These are phyloP conservation scores for Campoletis sonorensis DNA, from an alignment of 1,140 invertebrate species.

Conservation along the genomic window DNA sequence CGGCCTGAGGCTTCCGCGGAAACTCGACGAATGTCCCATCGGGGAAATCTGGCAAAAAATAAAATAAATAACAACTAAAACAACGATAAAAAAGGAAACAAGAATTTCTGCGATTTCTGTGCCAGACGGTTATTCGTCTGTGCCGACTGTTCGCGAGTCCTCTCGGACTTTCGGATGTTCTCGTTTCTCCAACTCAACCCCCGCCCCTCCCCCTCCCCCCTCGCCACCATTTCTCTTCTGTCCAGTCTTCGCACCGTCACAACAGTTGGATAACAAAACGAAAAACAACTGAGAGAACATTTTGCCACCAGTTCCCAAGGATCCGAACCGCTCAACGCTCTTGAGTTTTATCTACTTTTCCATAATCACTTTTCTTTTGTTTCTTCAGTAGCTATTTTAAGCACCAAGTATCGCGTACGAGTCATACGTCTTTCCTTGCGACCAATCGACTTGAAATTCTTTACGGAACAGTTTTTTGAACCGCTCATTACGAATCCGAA, in stretches of 20 bases:
- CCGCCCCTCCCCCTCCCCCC: too few species aligned
- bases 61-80: neutral
- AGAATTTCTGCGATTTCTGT: neutral
- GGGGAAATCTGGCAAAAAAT: neutral
- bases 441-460: too few species aligned
- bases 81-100: neutral
- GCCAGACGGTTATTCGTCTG: slow-evolving; percentile 3
- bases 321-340: neutral
- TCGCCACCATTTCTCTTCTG: too few species aligned
- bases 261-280: neutral
- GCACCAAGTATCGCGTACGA: too few species aligned
- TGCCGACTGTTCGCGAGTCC: neutral
- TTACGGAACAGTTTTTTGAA: too few species aligned
- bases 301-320: neutral
- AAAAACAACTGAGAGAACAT: neutral
- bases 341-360: neutral
- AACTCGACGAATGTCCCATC: neutral
- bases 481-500: too few species aligned
- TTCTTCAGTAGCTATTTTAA: too few species aligned
- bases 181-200: neutral
- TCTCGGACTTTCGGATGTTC: neutral
- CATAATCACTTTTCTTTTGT: neutral
- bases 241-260: neutral
- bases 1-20: neutral
- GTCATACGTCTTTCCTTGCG: too few species aligned